phyloP scores from a whole-genome alignment of 2,888 invertebrate species.

The Acholoe squamosa region DNA sequence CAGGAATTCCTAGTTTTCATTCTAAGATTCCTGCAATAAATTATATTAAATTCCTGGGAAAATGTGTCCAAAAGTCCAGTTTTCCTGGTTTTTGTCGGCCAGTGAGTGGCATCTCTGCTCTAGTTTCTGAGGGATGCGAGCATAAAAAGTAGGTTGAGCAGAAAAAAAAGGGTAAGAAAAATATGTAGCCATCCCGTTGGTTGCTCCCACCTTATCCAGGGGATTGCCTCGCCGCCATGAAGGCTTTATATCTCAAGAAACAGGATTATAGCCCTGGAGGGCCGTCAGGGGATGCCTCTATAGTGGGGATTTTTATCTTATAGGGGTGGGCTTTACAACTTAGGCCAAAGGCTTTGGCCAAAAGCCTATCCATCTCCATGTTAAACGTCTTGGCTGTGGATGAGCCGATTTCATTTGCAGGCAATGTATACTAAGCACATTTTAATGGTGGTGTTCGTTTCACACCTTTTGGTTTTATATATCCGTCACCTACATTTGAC shows the following conservation, averaged over 20 bases:
- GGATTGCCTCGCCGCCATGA: not conserved
- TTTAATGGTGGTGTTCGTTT: conserved; percentile 33
- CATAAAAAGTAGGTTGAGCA: not conserved
- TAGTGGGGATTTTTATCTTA: conserved; percentile 17
- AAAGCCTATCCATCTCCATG: conserved; percentile 41
- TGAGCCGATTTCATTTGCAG: conserved; percentile 45
- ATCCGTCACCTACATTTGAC: not conserved
- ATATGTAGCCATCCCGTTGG: not conserved
- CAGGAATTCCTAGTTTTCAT: too few species aligned
- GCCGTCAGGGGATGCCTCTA: not conserved
- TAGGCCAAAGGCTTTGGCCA: conserved; percentile 22
- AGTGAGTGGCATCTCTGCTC: too few species aligned
- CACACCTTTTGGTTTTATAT: not conserved
- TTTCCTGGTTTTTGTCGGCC: too few species aligned
- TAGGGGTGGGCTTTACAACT: conserved; percentile 16
- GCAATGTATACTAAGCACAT: conserved; percentile 44
- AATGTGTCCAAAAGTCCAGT: too few species aligned
- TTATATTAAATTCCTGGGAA: too few species aligned
- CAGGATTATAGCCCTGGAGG: conserved; percentile 18
- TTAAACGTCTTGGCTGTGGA: conserved; percentile 19
- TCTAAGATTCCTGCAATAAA: too few species aligned
- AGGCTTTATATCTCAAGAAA: conserved; percentile 43
- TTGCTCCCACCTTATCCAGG: conserved; percentile 16
- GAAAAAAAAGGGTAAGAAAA: not conserved
- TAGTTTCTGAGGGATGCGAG: not conserved